Evolutionary conservation across 1,140 invertebrate species (phyloP).

Genomic region (Plectrocnemia conspersa): DNA sequence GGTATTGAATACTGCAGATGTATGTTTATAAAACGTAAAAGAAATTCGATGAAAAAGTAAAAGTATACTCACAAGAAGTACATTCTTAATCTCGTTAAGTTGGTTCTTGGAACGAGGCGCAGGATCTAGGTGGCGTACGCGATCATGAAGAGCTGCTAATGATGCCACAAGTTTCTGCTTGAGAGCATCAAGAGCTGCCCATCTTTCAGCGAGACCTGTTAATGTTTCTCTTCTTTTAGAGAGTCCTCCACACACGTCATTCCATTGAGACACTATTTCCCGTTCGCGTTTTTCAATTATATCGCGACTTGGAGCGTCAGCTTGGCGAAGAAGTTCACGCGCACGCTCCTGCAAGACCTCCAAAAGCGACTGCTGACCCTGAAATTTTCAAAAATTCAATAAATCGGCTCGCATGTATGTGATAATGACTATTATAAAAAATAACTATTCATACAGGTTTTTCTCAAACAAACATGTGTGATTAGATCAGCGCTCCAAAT

Average conservation of each 20-base stretch:
- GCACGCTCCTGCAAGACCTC: constrained; percentile 50
- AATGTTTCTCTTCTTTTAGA: constrained; percentile 53
- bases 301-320: constrained; percentile 46
- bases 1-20: too few species aligned
- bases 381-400: constrained; percentile 18
- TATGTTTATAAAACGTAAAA: too few species aligned
- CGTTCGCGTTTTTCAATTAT: constrained; percentile 43
- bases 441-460: too few species aligned
- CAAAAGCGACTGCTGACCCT: constrained; percentile 50
- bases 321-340: constrained; percentile 46
- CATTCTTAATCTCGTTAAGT: constrained; percentile 63
- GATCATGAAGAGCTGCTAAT: constrained; percentile 58
- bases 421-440: too few species aligned
- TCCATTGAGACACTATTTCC: constrained; percentile 69
- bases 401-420: too few species aligned
- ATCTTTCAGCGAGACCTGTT: constrained; percentile 62
- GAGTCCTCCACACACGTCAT: constrained; percentile 65
- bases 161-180: constrained; percentile 56
- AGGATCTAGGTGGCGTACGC: constrained; percentile 67
- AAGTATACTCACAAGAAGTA: constrained; percentile 60
- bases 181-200: constrained; percentile 71
- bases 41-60: too few species aligned
- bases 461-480: too few species aligned
- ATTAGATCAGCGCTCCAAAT: not conserved
- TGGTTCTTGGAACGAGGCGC: constrained; percentile 68